A percentile compares a stretch with the other conserved stretches of the same genome.
Evolutionary conservation across 2,888 invertebrate species (phyloP).

Genomic region (Ennomos erosarius): DNA sequence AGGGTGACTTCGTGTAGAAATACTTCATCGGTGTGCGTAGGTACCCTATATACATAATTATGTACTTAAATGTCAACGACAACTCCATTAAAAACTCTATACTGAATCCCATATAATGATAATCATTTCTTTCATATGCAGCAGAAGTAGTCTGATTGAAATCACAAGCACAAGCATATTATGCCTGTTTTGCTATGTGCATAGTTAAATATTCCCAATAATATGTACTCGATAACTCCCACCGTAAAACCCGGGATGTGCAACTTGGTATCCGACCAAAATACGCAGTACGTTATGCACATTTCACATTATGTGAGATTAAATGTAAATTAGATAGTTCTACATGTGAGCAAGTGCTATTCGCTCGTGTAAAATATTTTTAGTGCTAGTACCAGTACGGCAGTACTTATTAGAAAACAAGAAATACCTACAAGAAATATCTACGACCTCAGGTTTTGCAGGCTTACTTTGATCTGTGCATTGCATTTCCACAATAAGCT

Average conservation of each 20-base stretch:
- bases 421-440: background rate
- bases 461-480: background rate
- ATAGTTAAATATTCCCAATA: slow-evolving; percentile 12
- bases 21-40: too few species aligned
- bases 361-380: slow-evolving; percentile 56
- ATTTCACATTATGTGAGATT: slow-evolving; percentile 69
- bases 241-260: slow-evolving; percentile 58
- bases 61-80: too few species aligned
- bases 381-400: slow-evolving; percentile 43
- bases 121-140: too few species aligned
- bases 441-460: too few species aligned
- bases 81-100: too few species aligned
- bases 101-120: too few species aligned
- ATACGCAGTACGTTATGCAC: slow-evolving; percentile 69
- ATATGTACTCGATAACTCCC: slow-evolving; percentile 31
- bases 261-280: slow-evolving; percentile 59
- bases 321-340: slow-evolving; percentile 69
- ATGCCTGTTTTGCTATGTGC: too few species aligned
- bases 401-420: slow-evolving; percentile 22
- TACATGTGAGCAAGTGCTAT: slow-evolving; percentile 59
- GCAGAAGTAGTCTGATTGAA: too few species aligned
- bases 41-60: too few species aligned
- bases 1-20: too few species aligned
- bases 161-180: too few species aligned
- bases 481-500: too few species aligned